Conservation (phyloP, 2,888 invertebrate species). For the Tridacna gigas region DNA sequence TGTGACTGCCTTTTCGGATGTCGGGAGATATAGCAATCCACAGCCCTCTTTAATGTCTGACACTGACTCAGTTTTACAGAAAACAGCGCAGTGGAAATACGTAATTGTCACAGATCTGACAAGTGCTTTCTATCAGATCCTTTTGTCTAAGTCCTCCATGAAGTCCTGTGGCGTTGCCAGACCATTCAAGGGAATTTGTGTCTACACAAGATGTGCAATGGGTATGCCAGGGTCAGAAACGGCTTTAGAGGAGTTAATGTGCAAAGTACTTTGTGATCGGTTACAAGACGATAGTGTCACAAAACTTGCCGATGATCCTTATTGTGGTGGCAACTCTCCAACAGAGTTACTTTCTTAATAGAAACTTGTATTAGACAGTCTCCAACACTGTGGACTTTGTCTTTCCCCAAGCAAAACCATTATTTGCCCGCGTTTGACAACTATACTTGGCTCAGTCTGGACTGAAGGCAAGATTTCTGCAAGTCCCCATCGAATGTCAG, state of each 20-base stretch:
- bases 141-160: constrained; percentile 50
- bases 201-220: constrained; percentile 65
- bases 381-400: constrained; percentile 28
- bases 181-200: constrained; percentile 60
- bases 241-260: constrained; percentile 63
- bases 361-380: constrained; percentile 42
- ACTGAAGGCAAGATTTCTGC: constrained; percentile 16
- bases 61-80: constrained; percentile 53
- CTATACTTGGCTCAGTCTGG: constrained; percentile 30
- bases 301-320: constrained; percentile 68
- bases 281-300: constrained; percentile 58
- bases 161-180: constrained; percentile 64
- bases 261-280: constrained; percentile 59
- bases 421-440: constrained; percentile 13
- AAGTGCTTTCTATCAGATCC: constrained; percentile 67
- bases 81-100: constrained; percentile 65
- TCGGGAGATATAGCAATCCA: constrained; percentile 68
- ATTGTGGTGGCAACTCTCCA: constrained; percentile 62
- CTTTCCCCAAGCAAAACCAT: constrained; percentile 17
- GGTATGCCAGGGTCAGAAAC: constrained; percentile 71
- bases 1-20: constrained; percentile 66
- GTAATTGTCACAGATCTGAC: constrained; percentile 64
- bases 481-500: constrained; percentile 14
- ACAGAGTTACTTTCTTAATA: constrained; percentile 52
- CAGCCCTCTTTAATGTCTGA: constrained; percentile 58